Percentiles rank a stretch among this genome's conserved stretches.
Conservation (phyloP, 2,888 invertebrate genomes). For the Cerastis rubricosa region DNA sequence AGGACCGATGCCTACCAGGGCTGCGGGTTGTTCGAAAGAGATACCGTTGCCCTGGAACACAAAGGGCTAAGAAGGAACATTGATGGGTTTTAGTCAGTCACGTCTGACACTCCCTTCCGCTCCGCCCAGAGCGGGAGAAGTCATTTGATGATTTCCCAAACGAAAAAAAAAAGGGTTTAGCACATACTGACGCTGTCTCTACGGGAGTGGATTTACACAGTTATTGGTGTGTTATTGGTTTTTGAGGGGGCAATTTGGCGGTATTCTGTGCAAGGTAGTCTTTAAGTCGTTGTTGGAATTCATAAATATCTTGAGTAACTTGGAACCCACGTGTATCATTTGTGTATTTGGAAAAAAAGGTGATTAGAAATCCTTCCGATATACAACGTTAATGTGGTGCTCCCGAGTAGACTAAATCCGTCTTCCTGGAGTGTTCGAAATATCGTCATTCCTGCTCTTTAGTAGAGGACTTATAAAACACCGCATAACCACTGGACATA, state of each 20-base stretch:
- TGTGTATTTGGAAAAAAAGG: not conserved
- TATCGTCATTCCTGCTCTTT: not conserved
- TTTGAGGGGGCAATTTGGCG: not conserved
- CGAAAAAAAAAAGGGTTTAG: too few species aligned
- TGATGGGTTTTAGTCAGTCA: too few species aligned
- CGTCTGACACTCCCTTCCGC: too few species aligned
- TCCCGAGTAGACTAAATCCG: not conserved
- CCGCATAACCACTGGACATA: not conserved
- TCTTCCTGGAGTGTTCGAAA: not conserved
- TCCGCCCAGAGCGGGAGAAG: too few species aligned
- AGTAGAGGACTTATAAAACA: not conserved
- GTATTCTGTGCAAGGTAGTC: conserved; percentile 14
- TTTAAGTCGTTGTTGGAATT: not conserved
- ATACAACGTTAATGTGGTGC: not conserved
- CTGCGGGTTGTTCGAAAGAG: too few species aligned
- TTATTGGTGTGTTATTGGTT: not conserved
- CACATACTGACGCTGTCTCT: too few species aligned
- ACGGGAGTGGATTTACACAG: conserved; percentile 33
- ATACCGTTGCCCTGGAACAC: too few species aligned
- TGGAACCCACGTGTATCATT: not conserved
- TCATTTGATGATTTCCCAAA: too few species aligned
- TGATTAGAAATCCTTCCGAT: not conserved
- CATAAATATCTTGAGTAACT: not conserved
- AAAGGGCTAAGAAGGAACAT: too few species aligned
- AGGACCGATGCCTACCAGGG: too few species aligned